Conservation (phyloP, 2,113 vertebrate species). For the Anoura caudifer region DNA sequence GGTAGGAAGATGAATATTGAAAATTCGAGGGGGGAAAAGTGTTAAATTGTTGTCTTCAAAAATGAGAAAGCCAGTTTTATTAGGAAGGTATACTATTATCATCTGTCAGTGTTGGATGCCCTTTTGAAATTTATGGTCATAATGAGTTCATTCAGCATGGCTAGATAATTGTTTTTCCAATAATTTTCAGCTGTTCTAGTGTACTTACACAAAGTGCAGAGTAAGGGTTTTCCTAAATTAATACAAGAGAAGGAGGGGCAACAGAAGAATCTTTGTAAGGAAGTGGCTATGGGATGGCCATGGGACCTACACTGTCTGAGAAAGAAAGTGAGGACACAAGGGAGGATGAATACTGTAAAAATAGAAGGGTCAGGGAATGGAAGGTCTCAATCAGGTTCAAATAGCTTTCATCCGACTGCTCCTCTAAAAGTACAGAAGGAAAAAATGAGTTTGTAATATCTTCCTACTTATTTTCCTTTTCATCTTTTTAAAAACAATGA, state of each 20-base stretch:
- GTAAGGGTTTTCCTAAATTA: background rate
- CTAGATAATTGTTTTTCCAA: background rate
- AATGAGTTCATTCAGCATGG: background rate
- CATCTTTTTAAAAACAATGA: background rate
- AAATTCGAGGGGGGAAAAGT: background rate
- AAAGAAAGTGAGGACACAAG: background rate
- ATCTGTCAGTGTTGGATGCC: background rate
- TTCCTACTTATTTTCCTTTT: background rate
- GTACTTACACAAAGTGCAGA: background rate
- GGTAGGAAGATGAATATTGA: background rate
- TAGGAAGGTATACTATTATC: background rate
- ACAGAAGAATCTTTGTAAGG: slow-evolving; percentile 11
- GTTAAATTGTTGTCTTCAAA: background rate
- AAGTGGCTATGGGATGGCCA: background rate
- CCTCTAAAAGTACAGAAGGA: background rate
- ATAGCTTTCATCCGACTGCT: background rate
- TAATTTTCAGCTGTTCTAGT: background rate
- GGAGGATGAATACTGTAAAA: background rate
- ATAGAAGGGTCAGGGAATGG: background rate
- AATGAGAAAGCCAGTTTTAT: background rate
- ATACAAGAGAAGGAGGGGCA: background rate
- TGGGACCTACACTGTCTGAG: background rate
- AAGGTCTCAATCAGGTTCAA: background rate
- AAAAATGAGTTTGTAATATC: background rate
- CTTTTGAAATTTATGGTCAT: background rate